phyloP scores from a whole-genome alignment of 2,797 vertebrate genomes.

The Aphelocoma californica region DNA sequence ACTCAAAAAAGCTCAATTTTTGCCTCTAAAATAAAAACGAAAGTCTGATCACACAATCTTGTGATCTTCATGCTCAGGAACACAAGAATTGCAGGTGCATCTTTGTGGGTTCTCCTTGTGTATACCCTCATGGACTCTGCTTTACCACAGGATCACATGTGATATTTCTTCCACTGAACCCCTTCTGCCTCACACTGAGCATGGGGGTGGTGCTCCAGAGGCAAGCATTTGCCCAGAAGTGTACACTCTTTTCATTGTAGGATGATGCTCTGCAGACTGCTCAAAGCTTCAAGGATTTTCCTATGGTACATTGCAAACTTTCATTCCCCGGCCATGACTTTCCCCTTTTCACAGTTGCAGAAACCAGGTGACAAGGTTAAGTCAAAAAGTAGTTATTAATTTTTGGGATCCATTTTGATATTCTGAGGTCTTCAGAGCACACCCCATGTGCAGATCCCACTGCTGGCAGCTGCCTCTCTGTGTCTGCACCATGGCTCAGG shows the following conservation, averaged over 20 bases:
- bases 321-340: not conserved
- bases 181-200: not conserved
- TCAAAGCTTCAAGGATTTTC: not conserved
- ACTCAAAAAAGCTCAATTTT: not conserved
- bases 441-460: not conserved
- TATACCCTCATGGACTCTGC: not conserved
- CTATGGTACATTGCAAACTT: not conserved
- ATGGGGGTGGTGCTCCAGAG: not conserved
- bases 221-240: not conserved
- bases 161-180: not conserved
- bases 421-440: not conserved
- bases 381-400: not conserved
- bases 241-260: not conserved
- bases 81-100: not conserved
- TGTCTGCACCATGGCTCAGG: fast-evolving
- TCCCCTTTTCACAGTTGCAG: not conserved
- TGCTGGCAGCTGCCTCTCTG: not conserved
- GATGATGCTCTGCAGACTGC: not conserved
- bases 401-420: not conserved
- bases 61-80: not conserved
- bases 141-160: not conserved
- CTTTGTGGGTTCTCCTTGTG: not conserved
- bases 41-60: not conserved
- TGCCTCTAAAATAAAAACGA: not conserved
- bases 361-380: not conserved